A percentile compares a stretch with the other conserved stretches of the same genome.
Evolutionary conservation across 2,797 vertebrate genomes (phyloP).

Genomic region (Poeciliopsis turneri): DNA sequence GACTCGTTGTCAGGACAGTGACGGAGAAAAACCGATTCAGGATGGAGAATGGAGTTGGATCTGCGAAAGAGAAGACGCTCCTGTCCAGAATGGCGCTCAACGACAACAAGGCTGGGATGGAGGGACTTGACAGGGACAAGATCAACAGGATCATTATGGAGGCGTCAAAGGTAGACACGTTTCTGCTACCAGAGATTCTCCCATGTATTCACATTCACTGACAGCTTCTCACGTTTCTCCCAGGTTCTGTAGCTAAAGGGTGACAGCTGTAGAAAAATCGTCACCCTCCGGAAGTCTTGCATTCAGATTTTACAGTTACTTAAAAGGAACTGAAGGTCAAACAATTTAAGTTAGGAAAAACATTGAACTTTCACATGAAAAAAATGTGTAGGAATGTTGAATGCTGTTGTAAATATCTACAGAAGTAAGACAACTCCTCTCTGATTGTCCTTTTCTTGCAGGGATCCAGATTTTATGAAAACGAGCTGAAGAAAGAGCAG

Average conservation of each 20-base stretch:
- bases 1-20: neutral
- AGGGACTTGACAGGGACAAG: conserved; percentile 94
- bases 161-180: conserved; percentile 86
- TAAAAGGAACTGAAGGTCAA: neutral
- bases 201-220: neutral
- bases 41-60: conserved; percentile 58
- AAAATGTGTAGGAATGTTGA: neutral
- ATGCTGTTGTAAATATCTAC: neutral
- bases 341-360: neutral
- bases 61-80: conserved; percentile 71
- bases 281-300: neutral
- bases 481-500: conserved; percentile 92
- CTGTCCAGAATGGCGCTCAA: conserved; percentile 95
- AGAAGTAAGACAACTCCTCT: conserved; percentile 16
- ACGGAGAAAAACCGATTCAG: neutral
- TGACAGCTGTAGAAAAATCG: neutral
- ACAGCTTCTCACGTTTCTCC: neutral
- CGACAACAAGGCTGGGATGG: conserved; percentile 99
- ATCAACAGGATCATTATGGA: conserved; percentile 99
- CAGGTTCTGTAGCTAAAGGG: neutral
- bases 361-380: neutral
- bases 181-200: neutral
- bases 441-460: conserved; percentile 40
- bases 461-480: conserved; percentile 95
- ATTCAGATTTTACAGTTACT: neutral